Conservation (phyloP, 2,113 vertebrate genomes). For the Boulengeromyrus knoepffleri region DNA sequence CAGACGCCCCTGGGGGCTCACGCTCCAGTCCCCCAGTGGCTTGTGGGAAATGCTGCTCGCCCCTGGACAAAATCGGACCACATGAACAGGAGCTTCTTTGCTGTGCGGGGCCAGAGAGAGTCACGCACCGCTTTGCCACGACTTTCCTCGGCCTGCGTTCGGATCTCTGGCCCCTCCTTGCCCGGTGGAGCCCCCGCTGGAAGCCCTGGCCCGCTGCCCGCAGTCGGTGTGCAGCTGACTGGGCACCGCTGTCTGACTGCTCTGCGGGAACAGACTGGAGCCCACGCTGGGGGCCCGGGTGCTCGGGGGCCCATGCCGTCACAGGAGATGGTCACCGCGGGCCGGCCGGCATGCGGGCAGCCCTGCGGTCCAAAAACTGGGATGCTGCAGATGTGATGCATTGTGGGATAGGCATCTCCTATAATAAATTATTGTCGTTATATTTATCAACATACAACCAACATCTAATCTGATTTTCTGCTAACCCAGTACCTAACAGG, state of each 20-base stretch:
- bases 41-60: slow-evolving; percentile 8
- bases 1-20: not conserved
- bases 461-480: not conserved
- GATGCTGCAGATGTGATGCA: not conserved
- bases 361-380: not conserved
- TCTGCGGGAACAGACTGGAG: slow-evolving; percentile 66
- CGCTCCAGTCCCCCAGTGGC: slow-evolving; percentile 20
- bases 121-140: not conserved
- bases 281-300: slow-evolving; percentile 58
- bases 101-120: not conserved
- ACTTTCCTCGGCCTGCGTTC: slow-evolving; percentile 6
- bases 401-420: not conserved
- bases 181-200: slow-evolving; percentile 38
- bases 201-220: slow-evolving; percentile 54
- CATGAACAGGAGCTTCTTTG: not conserved
- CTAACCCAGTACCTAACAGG: not conserved
- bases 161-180: slow-evolving; percentile 21
- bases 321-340: not conserved
- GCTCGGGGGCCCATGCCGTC: slow-evolving; percentile 46
- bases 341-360: not conserved
- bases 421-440: not conserved
- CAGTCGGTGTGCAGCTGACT: slow-evolving; percentile 55
- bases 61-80: not conserved
- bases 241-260: slow-evolving; percentile 56
- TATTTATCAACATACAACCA: not conserved